These are phyloP conservation scores for Sebastes taczanowskii DNA, from an alignment of 2,797 vertebrate genomes.

Conservation along the genomic window DNA sequence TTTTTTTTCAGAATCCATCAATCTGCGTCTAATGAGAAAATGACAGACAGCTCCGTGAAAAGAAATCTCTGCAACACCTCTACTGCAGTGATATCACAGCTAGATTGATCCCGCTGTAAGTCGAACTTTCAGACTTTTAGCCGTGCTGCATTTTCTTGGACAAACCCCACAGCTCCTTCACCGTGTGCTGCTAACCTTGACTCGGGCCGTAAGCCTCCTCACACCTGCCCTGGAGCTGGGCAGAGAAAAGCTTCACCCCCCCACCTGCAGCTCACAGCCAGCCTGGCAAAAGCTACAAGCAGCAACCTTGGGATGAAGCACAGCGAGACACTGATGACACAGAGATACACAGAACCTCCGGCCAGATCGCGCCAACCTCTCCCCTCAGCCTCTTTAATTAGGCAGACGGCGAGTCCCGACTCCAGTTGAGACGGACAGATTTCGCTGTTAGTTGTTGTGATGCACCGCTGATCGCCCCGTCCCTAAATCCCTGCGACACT, in stretches of 20 bases:
- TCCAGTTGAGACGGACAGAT: constrained; percentile 29
- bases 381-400: constrained; percentile 57
- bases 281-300: constrained; percentile 65
- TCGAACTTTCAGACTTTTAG: constrained; percentile 41
- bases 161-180: constrained; percentile 33
- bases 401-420: constrained; percentile 16
- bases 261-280: constrained; percentile 60
- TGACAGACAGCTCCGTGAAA: constrained; percentile 44
- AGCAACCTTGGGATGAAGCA: constrained; percentile 71
- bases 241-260: constrained; percentile 44
- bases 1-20: constrained; percentile 56
- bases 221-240: constrained; percentile 70
- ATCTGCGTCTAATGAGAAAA: constrained; percentile 54
- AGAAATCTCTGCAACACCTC: constrained; percentile 15
- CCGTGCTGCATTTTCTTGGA: constrained; percentile 38
- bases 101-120: not conserved
- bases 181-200: constrained; percentile 62
- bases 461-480: constrained; percentile 6
- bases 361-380: constrained; percentile 43
- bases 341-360: constrained; percentile 49
- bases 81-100: not conserved
- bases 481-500: not conserved
- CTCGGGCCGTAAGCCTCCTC: constrained; percentile 57
- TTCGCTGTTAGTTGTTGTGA: constrained; percentile 19
- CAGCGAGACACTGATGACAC: constrained; percentile 72